These are phyloP conservation scores for Sapayoa aenigma DNA, from an alignment of 2,113 vertebrate species.

Conservation along the genomic window DNA sequence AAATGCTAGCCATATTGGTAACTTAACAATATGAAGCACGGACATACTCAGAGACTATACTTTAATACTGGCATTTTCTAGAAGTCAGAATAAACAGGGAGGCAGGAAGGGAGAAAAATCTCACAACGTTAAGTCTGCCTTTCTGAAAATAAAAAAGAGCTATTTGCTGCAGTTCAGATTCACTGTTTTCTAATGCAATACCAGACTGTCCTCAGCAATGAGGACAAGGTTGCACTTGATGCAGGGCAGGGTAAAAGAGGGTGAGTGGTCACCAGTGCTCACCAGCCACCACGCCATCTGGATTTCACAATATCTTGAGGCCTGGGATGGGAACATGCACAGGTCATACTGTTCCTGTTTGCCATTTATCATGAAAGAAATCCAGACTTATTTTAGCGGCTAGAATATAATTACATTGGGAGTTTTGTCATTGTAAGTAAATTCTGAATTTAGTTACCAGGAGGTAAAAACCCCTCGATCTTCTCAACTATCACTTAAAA, in stretches of 20 bases:
- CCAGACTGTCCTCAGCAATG: not conserved
- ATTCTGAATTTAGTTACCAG: not conserved
- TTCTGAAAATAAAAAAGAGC: not conserved
- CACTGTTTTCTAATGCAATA: not conserved
- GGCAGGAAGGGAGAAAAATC: not conserved
- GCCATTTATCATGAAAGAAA: not conserved
- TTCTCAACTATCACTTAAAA: not conserved
- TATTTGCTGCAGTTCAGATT: not conserved
- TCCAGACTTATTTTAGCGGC: not conserved
- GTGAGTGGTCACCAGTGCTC: accelerated
- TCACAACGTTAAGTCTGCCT: not conserved
- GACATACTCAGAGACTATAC: not conserved
- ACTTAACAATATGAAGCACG: not conserved
- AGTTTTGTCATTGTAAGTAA: not conserved
- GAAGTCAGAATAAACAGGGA: not conserved
- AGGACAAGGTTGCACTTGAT: not conserved
- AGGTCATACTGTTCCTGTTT: not conserved
- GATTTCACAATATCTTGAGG: not conserved
- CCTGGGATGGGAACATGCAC: not conserved
- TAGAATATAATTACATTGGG: not conserved
- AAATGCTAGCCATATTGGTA: not conserved
- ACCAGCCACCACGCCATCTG: accelerated
- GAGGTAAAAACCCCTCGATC: not conserved
- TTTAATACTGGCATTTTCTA: not conserved
- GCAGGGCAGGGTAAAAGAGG: not conserved